Conservation (phyloP, 2,797 vertebrate species). For the Pseudochirops corinnae region DNA sequence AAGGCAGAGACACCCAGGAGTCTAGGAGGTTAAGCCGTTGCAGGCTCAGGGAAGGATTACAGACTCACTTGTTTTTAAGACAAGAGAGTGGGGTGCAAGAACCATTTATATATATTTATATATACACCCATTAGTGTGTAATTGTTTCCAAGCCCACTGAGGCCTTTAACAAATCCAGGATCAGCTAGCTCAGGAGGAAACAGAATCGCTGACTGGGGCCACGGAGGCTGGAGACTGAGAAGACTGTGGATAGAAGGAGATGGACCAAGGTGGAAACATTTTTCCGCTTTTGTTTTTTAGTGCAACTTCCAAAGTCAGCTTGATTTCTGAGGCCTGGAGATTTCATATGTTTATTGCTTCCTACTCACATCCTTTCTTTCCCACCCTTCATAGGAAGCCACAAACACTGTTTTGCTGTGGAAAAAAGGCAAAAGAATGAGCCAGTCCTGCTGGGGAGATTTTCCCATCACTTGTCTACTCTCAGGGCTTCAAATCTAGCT, state of each 20-base stretch:
- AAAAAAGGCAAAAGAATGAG: constrained; percentile 26
- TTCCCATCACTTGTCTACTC: constrained; percentile 58
- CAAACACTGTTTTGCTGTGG: constrained; percentile 77
- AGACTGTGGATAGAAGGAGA: background rate
- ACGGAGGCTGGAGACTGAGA: too few species aligned
- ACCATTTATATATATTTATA: too few species aligned
- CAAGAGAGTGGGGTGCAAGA: background rate
- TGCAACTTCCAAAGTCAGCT: constrained; percentile 51
- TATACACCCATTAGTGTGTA: too few species aligned
- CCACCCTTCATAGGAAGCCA: constrained; percentile 66
- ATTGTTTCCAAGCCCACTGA: constrained; percentile 22
- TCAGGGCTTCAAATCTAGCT: constrained; percentile 44
- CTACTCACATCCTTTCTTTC: constrained; percentile 71
- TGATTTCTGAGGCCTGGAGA: constrained; percentile 58
- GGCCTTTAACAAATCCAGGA: too few species aligned
- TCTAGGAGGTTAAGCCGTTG: background rate
- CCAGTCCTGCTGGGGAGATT: constrained; percentile 63
- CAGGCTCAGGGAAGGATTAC: constrained; percentile 8
- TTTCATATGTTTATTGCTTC: constrained; percentile 66
- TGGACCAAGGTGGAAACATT: constrained; percentile 14
- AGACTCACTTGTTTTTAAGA: constrained; percentile 46
- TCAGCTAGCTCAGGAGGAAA: too few species aligned
- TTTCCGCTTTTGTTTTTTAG: background rate
- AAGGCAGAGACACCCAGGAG: too few species aligned
- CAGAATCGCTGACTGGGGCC: too few species aligned